Percentiles rank a stretch among this genome's conserved stretches.
Conservation (phyloP, 53 echinoderm and acorn worm species). For the Apostichopus leukothele region DNA sequence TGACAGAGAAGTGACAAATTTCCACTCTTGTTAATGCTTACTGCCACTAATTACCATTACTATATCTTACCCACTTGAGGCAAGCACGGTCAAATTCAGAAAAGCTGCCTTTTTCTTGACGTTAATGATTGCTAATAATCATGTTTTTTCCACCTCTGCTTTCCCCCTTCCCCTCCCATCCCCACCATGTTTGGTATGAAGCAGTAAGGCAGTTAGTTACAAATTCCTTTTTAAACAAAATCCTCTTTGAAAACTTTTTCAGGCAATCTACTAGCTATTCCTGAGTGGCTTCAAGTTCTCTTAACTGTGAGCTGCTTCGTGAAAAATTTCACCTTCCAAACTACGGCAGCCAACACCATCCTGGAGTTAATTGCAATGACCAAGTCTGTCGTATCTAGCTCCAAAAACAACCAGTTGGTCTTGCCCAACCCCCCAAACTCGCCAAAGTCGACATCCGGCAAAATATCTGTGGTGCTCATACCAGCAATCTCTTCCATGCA, state of each 20-base stretch:
- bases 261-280: conserved; percentile 77
- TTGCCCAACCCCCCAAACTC: conserved; percentile 95
- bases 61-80: no score
- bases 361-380: conserved; percentile 91
- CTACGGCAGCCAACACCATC: conserved; percentile 80
- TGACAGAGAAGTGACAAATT: no score
- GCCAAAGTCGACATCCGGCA: conserved; percentile 74
- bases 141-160: no score
- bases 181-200: no score
- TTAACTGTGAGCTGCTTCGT: conserved; percentile 82
- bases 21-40: no score
- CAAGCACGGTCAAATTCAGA: no score
- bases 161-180: no score
- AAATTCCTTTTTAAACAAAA: no score
- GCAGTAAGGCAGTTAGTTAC: no score
- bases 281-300: conserved; percentile 91
- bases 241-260: background rate
- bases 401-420: conserved; percentile 68
- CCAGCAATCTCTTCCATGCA: conserved; percentile 90
- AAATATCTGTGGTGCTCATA: conserved; percentile 88
- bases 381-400: conserved; percentile 77
- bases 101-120: no score
- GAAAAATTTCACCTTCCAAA: conserved; percentile 78
- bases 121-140: no score
- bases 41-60: no score